Percentiles rank a stretch among this genome's conserved stretches.
Conservation (phyloP, 2,797 vertebrate genomes). For the Crocidura indochinensis region DNA sequence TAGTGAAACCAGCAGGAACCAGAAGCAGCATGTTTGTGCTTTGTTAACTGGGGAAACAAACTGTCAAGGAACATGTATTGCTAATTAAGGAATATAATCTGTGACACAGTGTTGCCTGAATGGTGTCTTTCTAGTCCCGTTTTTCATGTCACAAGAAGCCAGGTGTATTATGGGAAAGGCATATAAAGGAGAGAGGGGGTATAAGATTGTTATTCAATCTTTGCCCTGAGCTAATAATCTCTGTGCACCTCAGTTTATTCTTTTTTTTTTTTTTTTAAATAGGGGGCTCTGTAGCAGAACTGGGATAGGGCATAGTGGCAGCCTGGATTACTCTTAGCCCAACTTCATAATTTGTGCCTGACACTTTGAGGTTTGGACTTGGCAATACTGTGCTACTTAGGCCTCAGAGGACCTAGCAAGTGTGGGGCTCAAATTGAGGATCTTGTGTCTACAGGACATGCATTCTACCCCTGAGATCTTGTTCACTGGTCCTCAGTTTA, state of each 20-base stretch:
- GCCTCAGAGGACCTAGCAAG: too few species aligned
- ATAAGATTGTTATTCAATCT: not conserved
- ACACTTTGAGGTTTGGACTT: too few species aligned
- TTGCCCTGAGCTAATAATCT: not conserved
- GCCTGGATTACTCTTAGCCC: too few species aligned
- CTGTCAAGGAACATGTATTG: not conserved
- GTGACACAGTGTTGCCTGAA: not conserved
- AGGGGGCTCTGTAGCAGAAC: too few species aligned
- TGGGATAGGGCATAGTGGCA: too few species aligned
- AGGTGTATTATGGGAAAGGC: not conserved
- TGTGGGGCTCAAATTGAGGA: too few species aligned
- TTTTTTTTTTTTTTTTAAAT: not conserved
- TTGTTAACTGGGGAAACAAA: not conserved
- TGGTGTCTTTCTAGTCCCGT: not conserved
- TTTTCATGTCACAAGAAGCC: not conserved
- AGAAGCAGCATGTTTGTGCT: not conserved
- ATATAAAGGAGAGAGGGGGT: not conserved
- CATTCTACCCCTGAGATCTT: too few species aligned
- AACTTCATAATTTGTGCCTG: too few species aligned
- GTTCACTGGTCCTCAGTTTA: too few species aligned
- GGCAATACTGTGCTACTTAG: too few species aligned
- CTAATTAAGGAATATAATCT: conserved; percentile 28
- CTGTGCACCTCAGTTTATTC: not conserved
- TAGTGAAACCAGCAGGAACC: conserved; percentile 3
- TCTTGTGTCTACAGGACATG: too few species aligned